phyloP scores from a whole-genome alignment of 2,113 vertebrate species.

The Lamprotornis superbus region DNA sequence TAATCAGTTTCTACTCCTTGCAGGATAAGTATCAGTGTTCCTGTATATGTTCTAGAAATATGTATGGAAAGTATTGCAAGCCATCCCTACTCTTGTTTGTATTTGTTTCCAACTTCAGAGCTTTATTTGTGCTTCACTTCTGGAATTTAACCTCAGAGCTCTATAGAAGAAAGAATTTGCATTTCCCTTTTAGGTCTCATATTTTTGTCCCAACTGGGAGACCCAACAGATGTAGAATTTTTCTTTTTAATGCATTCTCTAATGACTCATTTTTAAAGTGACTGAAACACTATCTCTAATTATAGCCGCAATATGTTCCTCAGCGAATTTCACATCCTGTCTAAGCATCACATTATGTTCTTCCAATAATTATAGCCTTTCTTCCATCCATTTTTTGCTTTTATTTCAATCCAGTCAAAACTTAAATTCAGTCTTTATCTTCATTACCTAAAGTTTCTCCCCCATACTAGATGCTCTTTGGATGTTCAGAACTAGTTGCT shows the following conservation, averaged over 20 bases:
- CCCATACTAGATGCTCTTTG: background rate
- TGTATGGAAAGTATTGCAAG: background rate
- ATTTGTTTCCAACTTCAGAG: background rate
- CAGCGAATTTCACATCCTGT: conserved; percentile 63
- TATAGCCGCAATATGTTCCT: conserved; percentile 68
- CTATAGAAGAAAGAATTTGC: conserved; percentile 14
- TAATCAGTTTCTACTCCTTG: background rate
- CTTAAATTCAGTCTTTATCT: conserved; percentile 41
- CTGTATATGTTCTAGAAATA: background rate
- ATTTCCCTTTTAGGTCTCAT: conserved; percentile 18
- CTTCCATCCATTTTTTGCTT: conserved; percentile 30
- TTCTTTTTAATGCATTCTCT: conserved; percentile 69
- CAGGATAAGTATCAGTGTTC: background rate
- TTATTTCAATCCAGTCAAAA: conserved; percentile 59
- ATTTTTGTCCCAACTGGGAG: conserved; percentile 54
- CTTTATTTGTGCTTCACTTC: background rate
- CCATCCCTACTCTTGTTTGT: background rate
- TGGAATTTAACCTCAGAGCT: conserved; percentile 26
- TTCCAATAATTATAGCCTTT: conserved; percentile 66
- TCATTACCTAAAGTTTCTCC: background rate
- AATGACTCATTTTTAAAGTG: conserved; percentile 71
- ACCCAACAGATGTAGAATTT: conserved; percentile 65
- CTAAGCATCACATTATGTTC: conserved; percentile 69
- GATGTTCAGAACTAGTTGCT: background rate
- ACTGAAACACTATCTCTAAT: conserved; percentile 70